Percentiles rank a stretch among this genome's conserved stretches.
phyloP scores from a whole-genome alignment of 2,113 vertebrate genomes.

The Globicephala melas region DNA sequence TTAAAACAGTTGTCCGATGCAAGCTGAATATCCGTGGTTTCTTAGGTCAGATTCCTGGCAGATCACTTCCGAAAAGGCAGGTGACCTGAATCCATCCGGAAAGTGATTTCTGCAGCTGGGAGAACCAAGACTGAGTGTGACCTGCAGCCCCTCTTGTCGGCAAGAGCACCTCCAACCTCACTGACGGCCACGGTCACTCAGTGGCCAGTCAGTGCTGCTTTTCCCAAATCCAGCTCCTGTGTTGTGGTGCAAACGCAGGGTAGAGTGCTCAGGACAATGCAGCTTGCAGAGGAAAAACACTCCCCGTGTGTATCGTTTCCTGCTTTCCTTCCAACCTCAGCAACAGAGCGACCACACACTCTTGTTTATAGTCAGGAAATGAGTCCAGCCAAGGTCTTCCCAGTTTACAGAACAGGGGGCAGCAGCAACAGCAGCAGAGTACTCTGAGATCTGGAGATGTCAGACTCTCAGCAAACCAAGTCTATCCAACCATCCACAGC shows the following conservation, averaged over 20 bases:
- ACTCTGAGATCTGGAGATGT: not conserved
- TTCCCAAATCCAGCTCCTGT: not conserved
- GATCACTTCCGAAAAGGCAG: not conserved
- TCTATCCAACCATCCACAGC: not conserved
- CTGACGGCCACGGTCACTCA: not conserved
- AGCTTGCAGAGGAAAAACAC: not conserved
- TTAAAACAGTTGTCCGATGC: not conserved
- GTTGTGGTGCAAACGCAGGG: fast-evolving
- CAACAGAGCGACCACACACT: not conserved
- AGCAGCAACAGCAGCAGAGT: not conserved
- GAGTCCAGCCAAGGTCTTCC: not conserved
- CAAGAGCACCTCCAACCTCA: not conserved
- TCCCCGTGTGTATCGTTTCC: not conserved
- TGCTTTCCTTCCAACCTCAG: not conserved
- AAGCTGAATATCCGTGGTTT: not conserved
- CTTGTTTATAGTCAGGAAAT: not conserved
- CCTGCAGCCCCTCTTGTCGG: fast-evolving
- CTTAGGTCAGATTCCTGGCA: not conserved
- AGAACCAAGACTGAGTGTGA: not conserved
- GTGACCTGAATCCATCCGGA: not conserved
- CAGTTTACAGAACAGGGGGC: not conserved
- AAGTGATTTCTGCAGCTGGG: not conserved
- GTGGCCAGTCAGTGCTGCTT: not conserved
- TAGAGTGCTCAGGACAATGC: not conserved
- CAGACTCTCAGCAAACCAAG: not conserved